These are phyloP conservation scores for Lepilemur septentrionalis DNA, from an alignment of 2,797 vertebrate species.

Conservation along the genomic window DNA sequence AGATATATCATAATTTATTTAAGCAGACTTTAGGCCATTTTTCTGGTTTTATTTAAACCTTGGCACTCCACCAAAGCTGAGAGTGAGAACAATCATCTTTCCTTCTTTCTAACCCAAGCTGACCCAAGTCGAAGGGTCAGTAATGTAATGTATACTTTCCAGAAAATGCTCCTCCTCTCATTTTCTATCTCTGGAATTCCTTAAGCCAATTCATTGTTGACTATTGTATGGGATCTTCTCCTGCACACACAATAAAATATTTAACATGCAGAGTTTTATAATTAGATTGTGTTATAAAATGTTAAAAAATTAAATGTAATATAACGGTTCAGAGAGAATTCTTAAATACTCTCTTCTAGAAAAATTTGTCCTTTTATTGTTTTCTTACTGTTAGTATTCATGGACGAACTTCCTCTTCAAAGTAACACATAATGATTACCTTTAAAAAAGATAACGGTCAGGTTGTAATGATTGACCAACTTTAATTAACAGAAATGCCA, in stretches of 20 bases:
- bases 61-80: not conserved
- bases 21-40: not conserved
- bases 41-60: not conserved
- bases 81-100: not conserved
- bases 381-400: not conserved
- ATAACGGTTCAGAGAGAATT: not conserved
- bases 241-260: not conserved
- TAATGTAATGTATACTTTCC: not conserved
- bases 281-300: not conserved
- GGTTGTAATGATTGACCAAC: not conserved
- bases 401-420: not conserved
- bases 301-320: not conserved
- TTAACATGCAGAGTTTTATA: not conserved
- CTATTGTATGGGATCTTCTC: not conserved
- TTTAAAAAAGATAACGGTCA: not conserved
- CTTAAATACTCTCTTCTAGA: not conserved
- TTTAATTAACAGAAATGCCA: not conserved
- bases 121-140: not conserved
- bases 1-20: not conserved
- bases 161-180: not conserved
- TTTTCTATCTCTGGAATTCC: not conserved
- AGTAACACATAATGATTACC: not conserved
- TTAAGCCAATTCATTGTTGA: not conserved
- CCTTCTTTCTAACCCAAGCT: not conserved
- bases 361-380: not conserved